phyloP scores from a whole-genome alignment of 2,113 vertebrate species.

The Grallaria varia region DNA sequence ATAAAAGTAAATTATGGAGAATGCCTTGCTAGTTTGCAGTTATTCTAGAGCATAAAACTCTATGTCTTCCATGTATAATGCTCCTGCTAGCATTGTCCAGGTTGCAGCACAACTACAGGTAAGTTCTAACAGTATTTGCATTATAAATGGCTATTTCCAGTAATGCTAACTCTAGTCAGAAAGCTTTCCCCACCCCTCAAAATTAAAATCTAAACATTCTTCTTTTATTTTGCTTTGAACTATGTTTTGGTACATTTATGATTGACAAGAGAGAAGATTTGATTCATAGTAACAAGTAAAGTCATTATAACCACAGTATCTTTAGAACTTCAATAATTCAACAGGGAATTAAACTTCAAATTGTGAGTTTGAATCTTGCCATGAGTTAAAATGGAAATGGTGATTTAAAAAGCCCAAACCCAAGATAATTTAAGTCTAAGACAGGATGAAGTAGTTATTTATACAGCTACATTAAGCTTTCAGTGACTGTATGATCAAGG shows the following conservation, averaged over 20 bases:
- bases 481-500: not conserved
- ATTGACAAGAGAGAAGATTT: not conserved
- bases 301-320: not conserved
- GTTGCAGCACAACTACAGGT: not conserved
- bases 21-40: not conserved
- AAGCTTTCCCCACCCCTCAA: fast-evolving
- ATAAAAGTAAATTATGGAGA: slow-evolving; percentile 67
- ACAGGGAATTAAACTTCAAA: not conserved
- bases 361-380: not conserved
- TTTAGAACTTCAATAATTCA: not conserved
- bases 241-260: not conserved
- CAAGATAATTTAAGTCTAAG: not conserved
- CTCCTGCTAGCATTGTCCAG: not conserved
- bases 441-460: not conserved
- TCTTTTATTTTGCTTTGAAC: not conserved
- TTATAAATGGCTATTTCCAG: not conserved
- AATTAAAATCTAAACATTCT: not conserved
- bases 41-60: not conserved
- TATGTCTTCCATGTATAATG: not conserved
- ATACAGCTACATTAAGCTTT: not conserved
- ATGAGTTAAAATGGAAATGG: not conserved
- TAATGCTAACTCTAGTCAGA: not conserved
- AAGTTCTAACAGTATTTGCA: not conserved
- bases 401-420: fast-evolving
- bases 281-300: not conserved